Base-by-base conservation (phyloP, 2,888 invertebrate species). In the Erannis defoliaria region DNA sequence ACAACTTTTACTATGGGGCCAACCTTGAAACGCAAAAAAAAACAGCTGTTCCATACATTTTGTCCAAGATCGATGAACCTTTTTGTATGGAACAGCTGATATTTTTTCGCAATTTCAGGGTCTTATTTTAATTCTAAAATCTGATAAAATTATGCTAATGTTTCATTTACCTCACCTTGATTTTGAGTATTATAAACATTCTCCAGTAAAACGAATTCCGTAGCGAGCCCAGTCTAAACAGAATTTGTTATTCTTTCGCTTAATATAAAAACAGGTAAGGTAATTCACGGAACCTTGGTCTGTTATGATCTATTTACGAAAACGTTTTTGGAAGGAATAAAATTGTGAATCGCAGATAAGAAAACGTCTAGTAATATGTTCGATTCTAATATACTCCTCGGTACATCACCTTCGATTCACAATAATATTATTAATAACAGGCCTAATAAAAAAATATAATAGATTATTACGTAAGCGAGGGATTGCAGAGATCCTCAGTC, bases 191-290 rank as follows among this genome's bases (percentile, higher is more conserved):
- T 26, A 10, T 48, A 63, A 58, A 62, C 53, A 59, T 54, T 43
- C 35, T 42, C 37, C 51, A 26, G 42, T 46, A 37, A 54, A 61
- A 35, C 46, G 43, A 45, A 55, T 45, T 55, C 55, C 12, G 29
- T 49, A 31, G 38, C 31, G 23, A 55, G 21, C 18, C 16, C 46
- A 55, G 35, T 46, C 23, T 59, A 59, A 64, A 61, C 60, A 57
- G 12, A 12, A 14, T 54, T 19, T 56, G 56, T 60, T 64, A 57
- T 57, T 53, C 26, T 38, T 55, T 21, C 40, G 50, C 40, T 26
- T 14, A 46, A 21, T 54, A 19, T 60, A 55, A 29, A 60, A 54
- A n/a, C 33, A 21, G 31, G n/a, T n/a, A 18, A 46, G 46, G 18
- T 6, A 40, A 45, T 45, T 46, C 18, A 48, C 12, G 40, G 35